A percentile compares a stretch with the other conserved stretches of the same genome.
phyloP scores from a whole-genome alignment of 1,140 invertebrate species.

The Mizuhopecten yessoensis region DNA sequence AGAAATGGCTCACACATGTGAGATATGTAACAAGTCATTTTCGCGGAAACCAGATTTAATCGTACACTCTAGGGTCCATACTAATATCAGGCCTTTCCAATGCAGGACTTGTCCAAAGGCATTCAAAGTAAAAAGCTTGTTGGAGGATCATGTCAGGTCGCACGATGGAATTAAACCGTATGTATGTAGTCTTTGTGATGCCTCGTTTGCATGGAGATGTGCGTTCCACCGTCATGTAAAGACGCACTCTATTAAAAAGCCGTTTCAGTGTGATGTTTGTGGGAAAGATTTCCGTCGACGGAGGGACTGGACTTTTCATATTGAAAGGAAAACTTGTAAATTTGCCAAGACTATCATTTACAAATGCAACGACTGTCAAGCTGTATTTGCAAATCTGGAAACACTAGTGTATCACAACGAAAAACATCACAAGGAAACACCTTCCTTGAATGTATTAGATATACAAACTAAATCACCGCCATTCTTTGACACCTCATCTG shows the following conservation, averaged over 20 bases:
- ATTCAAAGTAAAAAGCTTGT: neutral
- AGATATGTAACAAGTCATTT: neutral
- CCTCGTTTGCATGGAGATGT: neutral
- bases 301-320: neutral
- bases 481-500: neutral
- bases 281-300: slow-evolving; percentile 4
- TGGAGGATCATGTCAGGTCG: slow-evolving; percentile 41
- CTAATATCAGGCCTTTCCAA: slow-evolving; percentile 40
- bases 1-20: slow-evolving; percentile 10
- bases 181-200: neutral
- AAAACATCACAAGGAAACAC: neutral
- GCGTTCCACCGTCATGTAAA: slow-evolving; percentile 1
- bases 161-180: slow-evolving; percentile 40
- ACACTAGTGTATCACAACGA: neutral
- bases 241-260: neutral
- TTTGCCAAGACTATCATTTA: neutral
- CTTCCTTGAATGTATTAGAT: neutral
- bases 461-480: neutral
- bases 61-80: slow-evolving; percentile 11
- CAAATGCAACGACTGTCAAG: slow-evolving; percentile 23
- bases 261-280: neutral
- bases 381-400: slow-evolving; percentile 12
- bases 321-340: neutral
- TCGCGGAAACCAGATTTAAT: neutral
- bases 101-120: neutral